Conservation (phyloP, 2,797 vertebrate species). For the Bufotes viridis region DNA sequence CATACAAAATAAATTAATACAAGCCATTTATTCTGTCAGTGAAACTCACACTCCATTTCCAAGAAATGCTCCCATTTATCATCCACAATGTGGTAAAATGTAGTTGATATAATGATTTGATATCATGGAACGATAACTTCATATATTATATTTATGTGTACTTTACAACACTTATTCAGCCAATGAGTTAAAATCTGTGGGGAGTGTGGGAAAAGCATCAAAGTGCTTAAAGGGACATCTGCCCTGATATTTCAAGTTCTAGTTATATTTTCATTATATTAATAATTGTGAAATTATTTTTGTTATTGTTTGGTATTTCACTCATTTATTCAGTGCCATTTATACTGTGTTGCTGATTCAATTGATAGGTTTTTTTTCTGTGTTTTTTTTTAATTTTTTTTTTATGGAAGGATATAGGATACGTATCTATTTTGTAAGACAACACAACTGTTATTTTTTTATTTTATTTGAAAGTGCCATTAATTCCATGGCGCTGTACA, state of each 20-base stretch:
- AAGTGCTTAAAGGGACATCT: background rate
- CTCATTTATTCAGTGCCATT: too few relatives aligned
- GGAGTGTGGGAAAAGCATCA: slow-evolving; percentile 24
- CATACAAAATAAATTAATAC: slow-evolving; percentile 60
- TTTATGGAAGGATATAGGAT: background rate
- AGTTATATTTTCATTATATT: background rate
- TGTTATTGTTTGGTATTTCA: too few relatives aligned
- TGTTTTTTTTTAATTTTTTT: too few relatives aligned
- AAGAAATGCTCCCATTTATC: slow-evolving; percentile 58
- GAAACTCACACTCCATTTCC: slow-evolving; percentile 52
- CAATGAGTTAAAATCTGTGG: slow-evolving; percentile 42
- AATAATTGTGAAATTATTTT: background rate
- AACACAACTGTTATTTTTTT: too few relatives aligned
- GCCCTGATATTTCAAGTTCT: background rate
- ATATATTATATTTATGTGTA: slow-evolving; percentile 54
- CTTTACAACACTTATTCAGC: slow-evolving; percentile 42
- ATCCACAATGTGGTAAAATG: slow-evolving; percentile 55
- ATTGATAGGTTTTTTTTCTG: background rate
- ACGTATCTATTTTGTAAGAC: background rate
- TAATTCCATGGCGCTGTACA: too few relatives aligned
- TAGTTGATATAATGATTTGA: slow-evolving; percentile 59
- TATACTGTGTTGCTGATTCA: background rate
- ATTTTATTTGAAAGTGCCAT: too few relatives aligned
- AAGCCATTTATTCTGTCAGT: slow-evolving; percentile 55
- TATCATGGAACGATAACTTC: slow-evolving; percentile 59